Conservation (phyloP, 2,797 vertebrate species). For the Tangara arthus region DNA sequence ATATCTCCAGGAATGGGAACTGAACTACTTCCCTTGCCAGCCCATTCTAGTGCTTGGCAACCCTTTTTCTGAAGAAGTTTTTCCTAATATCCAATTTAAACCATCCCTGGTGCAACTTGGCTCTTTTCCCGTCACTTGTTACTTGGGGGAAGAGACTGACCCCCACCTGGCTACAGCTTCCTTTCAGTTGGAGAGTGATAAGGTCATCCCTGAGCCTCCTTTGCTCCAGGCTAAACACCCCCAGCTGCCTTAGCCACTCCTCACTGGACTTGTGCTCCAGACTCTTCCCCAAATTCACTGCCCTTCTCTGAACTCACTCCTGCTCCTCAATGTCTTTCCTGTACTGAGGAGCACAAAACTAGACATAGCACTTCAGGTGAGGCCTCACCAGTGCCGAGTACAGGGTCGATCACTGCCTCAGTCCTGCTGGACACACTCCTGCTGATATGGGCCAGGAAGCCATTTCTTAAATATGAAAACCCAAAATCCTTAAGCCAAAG, state of each 20-base stretch:
- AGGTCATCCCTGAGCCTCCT: not conserved
- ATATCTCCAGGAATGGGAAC: not conserved
- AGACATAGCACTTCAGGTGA: not conserved
- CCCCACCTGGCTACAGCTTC: not conserved
- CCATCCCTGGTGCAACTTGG: not conserved
- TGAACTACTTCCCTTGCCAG: not conserved
- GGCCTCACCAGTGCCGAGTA: rapidly evolving
- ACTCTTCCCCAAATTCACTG: not conserved
- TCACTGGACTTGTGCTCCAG: not conserved
- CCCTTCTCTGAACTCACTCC: not conserved
- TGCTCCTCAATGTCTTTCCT: not conserved
- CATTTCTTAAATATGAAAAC: not conserved
- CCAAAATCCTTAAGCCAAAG: not conserved
- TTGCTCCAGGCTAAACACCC: not conserved
- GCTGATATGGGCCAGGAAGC: not conserved
- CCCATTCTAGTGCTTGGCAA: not conserved
- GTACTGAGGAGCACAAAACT: not conserved
- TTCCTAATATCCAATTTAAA: not conserved
- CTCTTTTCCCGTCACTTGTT: not conserved
- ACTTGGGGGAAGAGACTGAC: rapidly evolving
- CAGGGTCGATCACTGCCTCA: rapidly evolving
- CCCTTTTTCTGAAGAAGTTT: not conserved
- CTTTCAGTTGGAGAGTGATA: not conserved
- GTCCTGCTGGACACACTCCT: not conserved
- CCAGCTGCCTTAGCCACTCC: not conserved